Percentiles rank a stretch among this genome's conserved stretches.
These are phyloP conservation scores for Odontesthes bonariensis DNA, from an alignment of 2,113 vertebrate genomes.

Conservation along the genomic window DNA sequence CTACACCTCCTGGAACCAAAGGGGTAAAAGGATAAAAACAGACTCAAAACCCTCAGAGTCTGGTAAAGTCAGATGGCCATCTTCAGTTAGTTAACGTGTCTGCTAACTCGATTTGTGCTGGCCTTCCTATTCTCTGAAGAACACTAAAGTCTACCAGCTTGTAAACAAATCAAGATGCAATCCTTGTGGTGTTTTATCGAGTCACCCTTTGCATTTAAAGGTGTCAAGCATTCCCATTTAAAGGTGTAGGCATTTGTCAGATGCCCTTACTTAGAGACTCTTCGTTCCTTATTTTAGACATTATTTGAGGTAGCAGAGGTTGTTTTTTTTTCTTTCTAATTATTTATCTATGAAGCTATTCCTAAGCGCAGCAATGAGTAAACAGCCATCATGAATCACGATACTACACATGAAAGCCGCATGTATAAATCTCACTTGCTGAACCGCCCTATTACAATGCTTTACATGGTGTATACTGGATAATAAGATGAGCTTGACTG, in stretches of 20 bases:
- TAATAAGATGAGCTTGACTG: conserved; percentile 4
- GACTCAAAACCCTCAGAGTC: background rate
- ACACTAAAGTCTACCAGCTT: background rate
- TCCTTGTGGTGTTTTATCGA: background rate
- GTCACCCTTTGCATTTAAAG: conserved; percentile 6
- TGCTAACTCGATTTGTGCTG: background rate
- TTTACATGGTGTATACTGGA: conserved; percentile 3
- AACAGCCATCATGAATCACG: conserved; percentile 6
- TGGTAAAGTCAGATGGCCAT: background rate
- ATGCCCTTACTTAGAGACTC: conserved; percentile 21
- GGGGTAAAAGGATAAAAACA: too few relatives aligned
- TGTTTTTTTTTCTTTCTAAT: conserved; percentile 3
- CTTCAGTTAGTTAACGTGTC: background rate
- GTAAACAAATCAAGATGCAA: conserved; percentile 3
- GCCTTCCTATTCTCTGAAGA: background rate
- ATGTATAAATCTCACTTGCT: conserved; percentile 9
- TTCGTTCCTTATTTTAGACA: background rate
- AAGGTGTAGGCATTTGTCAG: conserved; percentile 28
- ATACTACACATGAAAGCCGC: conserved; percentile 13
- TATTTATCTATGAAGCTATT: background rate
- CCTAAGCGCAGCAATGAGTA: conserved; percentile 22
- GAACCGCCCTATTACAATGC: background rate
- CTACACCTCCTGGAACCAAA: background rate
- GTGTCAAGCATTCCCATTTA: conserved; percentile 6
- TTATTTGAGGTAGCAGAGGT: background rate